Base-by-base conservation (phyloP, 2,113 vertebrate genomes). In the Tragelaphus buxtoni region DNA sequence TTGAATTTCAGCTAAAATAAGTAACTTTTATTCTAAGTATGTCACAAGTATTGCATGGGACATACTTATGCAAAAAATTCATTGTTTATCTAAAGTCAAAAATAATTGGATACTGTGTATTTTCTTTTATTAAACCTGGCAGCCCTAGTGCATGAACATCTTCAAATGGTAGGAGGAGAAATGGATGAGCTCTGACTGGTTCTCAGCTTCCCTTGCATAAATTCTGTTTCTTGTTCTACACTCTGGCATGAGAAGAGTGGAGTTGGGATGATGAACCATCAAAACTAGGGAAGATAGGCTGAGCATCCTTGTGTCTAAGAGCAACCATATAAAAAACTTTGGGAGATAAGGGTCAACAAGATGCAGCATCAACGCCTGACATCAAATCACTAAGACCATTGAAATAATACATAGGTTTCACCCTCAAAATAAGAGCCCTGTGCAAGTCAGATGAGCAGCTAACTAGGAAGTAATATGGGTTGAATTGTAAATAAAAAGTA, bases 51-150 rank as follows among this genome's bases (percentile, higher is more conserved):
- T 72, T 72, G 8, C 7, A 35, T 74, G 20, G 42, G 9, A 8
- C 42, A 35, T 35, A 93, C 6, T 79, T 83, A 63, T 58, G 17
- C 39, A 87, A 77, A 79, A 76, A 20, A 65, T 22, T 91, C 22
- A 69, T 22, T 76, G 9, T 39, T 51, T 39, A 58, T 81, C 9
- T 53, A 79, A 93, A 79, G 72, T 94, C 51, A 95, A 82, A 45
- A 84, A 42, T 56, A 77, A 26, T 84, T 94, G 14, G 5, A 20
- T 45, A 3, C 39, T n/a, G 8, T 81, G 0, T 65, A n/a, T 85
- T 92, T 94, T 88, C 30, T 32, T 72, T 96, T 92, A 47, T 2
- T 56, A 86, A 92, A 72, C 55, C 30, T 94, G 72, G 9, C 12
- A 96, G 30, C 17, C 20, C 1, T 85, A n/a, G 2, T 14, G 1